phyloP scores from a whole-genome alignment of 37 sponge, comb jelly and placozoan species.

The Theonella swinhoei region DNA sequence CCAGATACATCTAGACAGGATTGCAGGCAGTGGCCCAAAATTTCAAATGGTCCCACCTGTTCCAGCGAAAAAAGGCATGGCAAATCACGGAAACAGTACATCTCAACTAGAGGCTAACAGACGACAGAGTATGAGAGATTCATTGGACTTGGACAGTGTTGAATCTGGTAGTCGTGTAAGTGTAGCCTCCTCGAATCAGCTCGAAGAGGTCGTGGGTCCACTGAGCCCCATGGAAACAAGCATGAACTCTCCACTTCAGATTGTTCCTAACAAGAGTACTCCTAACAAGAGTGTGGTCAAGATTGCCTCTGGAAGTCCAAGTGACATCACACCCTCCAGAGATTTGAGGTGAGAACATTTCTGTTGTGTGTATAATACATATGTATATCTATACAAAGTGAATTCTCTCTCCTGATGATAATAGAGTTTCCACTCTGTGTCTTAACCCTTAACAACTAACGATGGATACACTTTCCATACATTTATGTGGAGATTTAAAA shows the following conservation, averaged over 20 bases:
- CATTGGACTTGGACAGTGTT: not conserved
- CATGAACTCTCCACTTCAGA: not conserved
- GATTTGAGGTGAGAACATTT: not conserved
- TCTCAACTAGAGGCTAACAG: too few species aligned
- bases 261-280: not conserved
- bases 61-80: not conserved
- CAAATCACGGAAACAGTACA: too few species aligned
- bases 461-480: too few species aligned
- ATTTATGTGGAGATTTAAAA: too few species aligned
- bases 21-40: not conserved
- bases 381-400: too few species aligned
- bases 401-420: too few species aligned
- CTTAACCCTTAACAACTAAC: too few species aligned
- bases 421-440: too few species aligned
- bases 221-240: not conserved
- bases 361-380: too few species aligned
- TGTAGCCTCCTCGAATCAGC: not conserved
- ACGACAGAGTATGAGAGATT: not conserved
- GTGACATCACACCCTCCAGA: not conserved
- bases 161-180: not conserved
- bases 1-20: too few species aligned
- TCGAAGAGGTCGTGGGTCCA: not conserved
- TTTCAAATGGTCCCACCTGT: not conserved
- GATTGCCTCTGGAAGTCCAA: not conserved
- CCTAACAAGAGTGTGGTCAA: not conserved